A percentile compares a stretch with the other conserved stretches of the same genome.
phyloP scores from a whole-genome alignment of 2,888 invertebrate genomes.

The Nebria salina region DNA sequence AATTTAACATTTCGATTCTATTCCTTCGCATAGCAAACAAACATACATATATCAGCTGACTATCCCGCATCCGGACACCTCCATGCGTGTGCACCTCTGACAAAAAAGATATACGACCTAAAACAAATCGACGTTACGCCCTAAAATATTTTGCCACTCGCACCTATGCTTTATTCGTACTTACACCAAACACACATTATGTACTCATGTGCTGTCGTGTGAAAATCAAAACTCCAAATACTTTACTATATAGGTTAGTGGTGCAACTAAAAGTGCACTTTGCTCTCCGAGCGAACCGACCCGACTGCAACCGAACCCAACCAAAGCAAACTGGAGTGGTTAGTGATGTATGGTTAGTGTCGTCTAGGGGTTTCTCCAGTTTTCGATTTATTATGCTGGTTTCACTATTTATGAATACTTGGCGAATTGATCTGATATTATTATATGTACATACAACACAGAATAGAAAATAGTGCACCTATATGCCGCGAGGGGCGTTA shows the following conservation, averaged over 20 bases:
- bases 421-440: conserved; percentile 58
- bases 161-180: too few species aligned
- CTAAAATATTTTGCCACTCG: too few species aligned
- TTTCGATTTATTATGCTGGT: conserved; percentile 61
- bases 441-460: conserved; percentile 7
- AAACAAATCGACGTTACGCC: too few species aligned
- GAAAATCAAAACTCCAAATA: neutral
- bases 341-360: conserved; percentile 59
- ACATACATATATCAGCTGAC: too few species aligned
- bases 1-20: neutral
- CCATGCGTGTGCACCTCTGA: too few species aligned
- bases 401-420: conserved; percentile 62
- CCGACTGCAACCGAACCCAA: too few species aligned
- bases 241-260: neutral
- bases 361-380: conserved; percentile 59
- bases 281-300: neutral
- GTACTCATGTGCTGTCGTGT: neutral
- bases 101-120: too few species aligned
- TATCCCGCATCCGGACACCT: too few species aligned
- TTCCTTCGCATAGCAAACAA: too few species aligned
- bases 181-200: too few species aligned
- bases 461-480: neutral
- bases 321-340: neutral
- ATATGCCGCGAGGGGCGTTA: conserved; percentile 3
- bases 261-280: conserved; percentile 3